A percentile compares a stretch with the other conserved stretches of the same genome.
These are phyloP conservation scores for Dendrocincla tyrannina DNA, from an alignment of 2,797 vertebrate genomes.

Conservation along the genomic window DNA sequence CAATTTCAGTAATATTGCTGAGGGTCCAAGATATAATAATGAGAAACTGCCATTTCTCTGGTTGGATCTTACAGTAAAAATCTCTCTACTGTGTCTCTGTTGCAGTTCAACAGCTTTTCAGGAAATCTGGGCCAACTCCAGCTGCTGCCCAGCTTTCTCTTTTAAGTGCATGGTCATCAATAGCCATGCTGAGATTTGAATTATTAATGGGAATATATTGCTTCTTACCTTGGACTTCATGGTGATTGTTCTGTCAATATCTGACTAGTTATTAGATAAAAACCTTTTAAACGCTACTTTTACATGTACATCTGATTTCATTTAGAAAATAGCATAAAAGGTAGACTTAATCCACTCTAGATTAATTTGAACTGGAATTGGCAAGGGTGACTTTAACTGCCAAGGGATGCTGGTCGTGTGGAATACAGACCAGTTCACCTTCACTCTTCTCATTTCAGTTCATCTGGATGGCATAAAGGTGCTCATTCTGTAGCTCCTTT, in stretches of 20 bases:
- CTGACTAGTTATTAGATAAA: constrained; percentile 26
- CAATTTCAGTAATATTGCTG: neutral
- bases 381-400: neutral
- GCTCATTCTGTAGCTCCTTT: neutral
- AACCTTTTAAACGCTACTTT: constrained; percentile 45
- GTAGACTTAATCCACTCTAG: neutral
- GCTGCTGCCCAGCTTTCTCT: neutral
- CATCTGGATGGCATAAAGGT: neutral
- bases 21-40: neutral
- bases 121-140: neutral
- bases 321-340: constrained; percentile 35
- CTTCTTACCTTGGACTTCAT: constrained; percentile 29
- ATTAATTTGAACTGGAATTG: constrained; percentile 11
- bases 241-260: constrained; percentile 33
- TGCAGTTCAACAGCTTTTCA: neutral
- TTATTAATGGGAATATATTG: constrained; percentile 48
- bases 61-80: neutral
- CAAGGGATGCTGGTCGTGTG: neutral
- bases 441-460: neutral
- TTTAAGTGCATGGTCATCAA: constrained; percentile 12
- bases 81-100: neutral
- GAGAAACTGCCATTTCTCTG: neutral
- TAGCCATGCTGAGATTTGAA: constrained; percentile 23
- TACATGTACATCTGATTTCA: constrained; percentile 29
- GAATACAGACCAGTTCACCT: neutral